These are phyloP conservation scores for Orientallactaga sibirica DNA, from an alignment of 2,797 vertebrate species.

Conservation along the genomic window DNA sequence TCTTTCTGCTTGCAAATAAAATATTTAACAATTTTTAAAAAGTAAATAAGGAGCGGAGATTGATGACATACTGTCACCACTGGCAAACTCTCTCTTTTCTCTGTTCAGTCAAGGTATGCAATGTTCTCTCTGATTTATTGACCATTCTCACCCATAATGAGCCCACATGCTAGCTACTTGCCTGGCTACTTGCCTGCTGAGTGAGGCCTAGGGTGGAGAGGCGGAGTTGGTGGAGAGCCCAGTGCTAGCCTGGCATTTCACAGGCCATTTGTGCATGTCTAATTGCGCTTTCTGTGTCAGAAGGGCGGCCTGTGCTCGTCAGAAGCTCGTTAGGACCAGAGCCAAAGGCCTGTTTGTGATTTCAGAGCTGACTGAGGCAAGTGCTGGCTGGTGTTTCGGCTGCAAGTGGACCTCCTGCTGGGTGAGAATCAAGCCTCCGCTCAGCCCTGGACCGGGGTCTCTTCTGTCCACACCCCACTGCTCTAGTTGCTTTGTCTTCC, in stretches of 20 bases:
- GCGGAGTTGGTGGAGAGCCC: neutral
- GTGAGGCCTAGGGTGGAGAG: neutral
- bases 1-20: too few species aligned
- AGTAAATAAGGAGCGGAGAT: neutral
- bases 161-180: neutral
- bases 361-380: slow-evolving; percentile 27
- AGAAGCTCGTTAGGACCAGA: slow-evolving; percentile 35
- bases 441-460: neutral
- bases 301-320: neutral
- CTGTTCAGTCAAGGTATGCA: neutral
- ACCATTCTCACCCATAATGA: neutral
- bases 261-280: slow-evolving; percentile 57
- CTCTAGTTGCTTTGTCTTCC: slow-evolving; percentile 41
- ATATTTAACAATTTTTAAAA: too few species aligned
- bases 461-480: neutral
- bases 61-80: neutral
- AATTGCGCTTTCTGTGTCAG: slow-evolving; percentile 73
- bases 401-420: slow-evolving; percentile 18
- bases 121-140: slow-evolving; percentile 8
- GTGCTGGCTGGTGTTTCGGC: neutral
- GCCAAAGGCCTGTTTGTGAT: slow-evolving; percentile 68
- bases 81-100: neutral
- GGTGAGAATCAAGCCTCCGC: neutral
- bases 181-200: neutral
- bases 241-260: neutral